Conservation (phyloP, 2,113 vertebrate species). For the Caretta caretta region DNA sequence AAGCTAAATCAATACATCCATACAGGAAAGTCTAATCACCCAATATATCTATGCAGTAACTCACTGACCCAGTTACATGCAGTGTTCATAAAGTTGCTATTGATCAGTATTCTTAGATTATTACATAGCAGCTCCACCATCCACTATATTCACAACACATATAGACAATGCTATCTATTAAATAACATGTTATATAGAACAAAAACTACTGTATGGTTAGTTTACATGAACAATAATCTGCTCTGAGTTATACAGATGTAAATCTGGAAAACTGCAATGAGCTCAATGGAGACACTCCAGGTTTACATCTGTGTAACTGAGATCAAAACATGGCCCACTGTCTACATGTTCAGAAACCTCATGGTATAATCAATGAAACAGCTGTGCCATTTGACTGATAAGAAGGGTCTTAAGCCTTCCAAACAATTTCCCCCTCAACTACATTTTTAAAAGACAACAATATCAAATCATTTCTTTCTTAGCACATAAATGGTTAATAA, state of each 20-base stretch:
- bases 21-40: not conserved
- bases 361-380: not conserved
- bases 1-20: not conserved
- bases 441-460: not conserved
- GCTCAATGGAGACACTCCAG: not conserved
- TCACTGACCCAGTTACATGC: not conserved
- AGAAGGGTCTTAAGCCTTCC: not conserved
- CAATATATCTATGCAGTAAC: not conserved
- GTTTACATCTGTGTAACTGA: not conserved
- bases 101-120: not conserved
- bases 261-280: not conserved
- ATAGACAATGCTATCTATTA: not conserved
- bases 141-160: constrained; percentile 5
- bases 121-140: not conserved
- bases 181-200: not conserved
- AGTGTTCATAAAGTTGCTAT: not conserved
- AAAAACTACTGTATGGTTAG: not conserved
- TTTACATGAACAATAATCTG: not conserved
- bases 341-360: not conserved
- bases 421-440: not conserved
- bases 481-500: not conserved
- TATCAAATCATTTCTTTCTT: not conserved
- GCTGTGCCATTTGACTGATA: not conserved
- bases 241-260: not conserved
- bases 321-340: not conserved